Conservation (phyloP, 2,888 invertebrate species). For the Barypeithes pellucidus region DNA sequence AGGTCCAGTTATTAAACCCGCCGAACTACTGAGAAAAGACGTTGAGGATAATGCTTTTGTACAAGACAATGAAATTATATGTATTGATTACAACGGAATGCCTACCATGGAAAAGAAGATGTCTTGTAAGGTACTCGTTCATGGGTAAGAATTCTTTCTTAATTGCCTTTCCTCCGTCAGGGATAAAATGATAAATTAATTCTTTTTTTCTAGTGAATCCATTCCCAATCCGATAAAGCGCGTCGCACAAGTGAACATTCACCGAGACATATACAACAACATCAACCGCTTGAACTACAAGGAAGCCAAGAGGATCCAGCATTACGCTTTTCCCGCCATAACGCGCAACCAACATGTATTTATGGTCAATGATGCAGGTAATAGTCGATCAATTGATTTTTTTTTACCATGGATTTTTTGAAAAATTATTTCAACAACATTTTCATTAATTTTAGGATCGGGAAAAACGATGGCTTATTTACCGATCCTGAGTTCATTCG, state of each 20-base stretch:
- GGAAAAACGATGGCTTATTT: conserved; percentile 84
- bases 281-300: conserved; percentile 60
- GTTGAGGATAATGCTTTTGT: conserved; percentile 8
- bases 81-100: conserved; percentile 55
- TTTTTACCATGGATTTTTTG: too few species aligned
- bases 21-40: conserved; percentile 34
- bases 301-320: conserved; percentile 75
- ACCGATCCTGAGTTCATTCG: conserved; percentile 77
- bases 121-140: conserved; percentile 58
- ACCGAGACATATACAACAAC: conserved; percentile 58
- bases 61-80: conserved; percentile 51
- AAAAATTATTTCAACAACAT: too few species aligned
- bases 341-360: conserved; percentile 78
- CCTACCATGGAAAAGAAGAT: conserved; percentile 58
- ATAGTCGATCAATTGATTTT: too few species aligned
- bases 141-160: conserved; percentile 59
- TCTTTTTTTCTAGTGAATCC: conserved; percentile 56
- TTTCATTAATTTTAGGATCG: conserved; percentile 63
- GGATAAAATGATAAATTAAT: neutral
- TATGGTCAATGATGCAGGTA: conserved; percentile 65
- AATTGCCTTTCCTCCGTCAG: neutral
- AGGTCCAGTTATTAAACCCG: conserved; percentile 44
- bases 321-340: conserved; percentile 81
- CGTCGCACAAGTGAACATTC: conserved; percentile 60
- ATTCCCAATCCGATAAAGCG: conserved; percentile 59